A percentile compares a stretch with the other conserved stretches of the same genome.
Conservation (phyloP, 2,113 vertebrate species). For the Rhinopomastus cyanomelas region DNA sequence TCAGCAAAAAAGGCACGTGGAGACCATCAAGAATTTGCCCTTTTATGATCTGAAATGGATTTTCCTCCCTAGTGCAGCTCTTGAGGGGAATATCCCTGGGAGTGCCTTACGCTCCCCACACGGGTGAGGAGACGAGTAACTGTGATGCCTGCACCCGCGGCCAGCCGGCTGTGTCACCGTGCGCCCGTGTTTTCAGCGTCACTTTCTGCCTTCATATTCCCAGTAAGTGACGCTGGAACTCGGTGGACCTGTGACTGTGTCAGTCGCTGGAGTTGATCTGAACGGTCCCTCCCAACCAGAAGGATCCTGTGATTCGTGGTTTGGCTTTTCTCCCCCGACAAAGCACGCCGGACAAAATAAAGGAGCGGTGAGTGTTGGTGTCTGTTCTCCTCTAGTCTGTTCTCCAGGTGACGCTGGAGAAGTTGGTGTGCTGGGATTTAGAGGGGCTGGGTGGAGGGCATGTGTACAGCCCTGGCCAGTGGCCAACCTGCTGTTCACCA, state of each 20-base stretch:
- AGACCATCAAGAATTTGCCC: not conserved
- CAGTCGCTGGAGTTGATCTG: too few relatives aligned
- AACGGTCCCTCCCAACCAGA: too few relatives aligned
- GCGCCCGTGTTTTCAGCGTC: not conserved
- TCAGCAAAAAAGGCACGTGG: not conserved
- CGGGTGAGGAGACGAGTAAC: not conserved
- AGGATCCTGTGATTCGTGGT: too few relatives aligned
- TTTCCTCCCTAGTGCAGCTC: not conserved
- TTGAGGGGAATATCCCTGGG: not conserved
- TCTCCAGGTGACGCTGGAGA: too few relatives aligned
- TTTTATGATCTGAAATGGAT: not conserved
- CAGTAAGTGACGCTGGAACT: not conserved
- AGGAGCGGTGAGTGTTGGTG: accelerated
- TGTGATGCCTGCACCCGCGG: not conserved
- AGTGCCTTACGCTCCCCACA: accelerated
- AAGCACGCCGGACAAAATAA: not conserved
- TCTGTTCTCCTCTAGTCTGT: not conserved
- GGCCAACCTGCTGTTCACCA: too few relatives aligned
- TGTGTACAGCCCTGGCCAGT: not conserved
- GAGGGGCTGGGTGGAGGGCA: accelerated
- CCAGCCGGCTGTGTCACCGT: not conserved
- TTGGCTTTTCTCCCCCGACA: not conserved
- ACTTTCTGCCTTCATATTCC: not conserved
- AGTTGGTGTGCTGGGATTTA: accelerated
- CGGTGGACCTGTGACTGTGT: too few relatives aligned